These are phyloP conservation scores for Chrysolina oricalcia DNA, from an alignment of 2,888 invertebrate genomes.

Conservation along the genomic window DNA sequence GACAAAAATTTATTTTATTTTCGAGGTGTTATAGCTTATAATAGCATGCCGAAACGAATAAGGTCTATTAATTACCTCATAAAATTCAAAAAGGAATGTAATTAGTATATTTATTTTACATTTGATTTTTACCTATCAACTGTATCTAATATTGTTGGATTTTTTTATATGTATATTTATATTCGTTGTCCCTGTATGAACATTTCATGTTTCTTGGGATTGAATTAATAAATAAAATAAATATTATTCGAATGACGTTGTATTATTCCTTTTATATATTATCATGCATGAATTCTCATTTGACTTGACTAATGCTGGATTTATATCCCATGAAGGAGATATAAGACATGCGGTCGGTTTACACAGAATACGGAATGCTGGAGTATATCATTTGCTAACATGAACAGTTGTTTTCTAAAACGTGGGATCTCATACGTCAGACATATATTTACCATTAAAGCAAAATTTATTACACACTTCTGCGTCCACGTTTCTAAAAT, in stretches of 20 bases:
- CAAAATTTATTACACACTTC: slow-evolving; percentile 39
- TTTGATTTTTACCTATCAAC: too few species aligned
- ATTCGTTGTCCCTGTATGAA: too few species aligned
- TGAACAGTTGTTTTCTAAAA: slow-evolving; percentile 48
- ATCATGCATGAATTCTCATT: neutral
- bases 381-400: slow-evolving; percentile 46
- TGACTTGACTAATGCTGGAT: slow-evolving; percentile 26
- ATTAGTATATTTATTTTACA: too few species aligned
- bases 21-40: too few species aligned
- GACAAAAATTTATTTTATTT: too few species aligned
- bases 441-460: slow-evolving; percentile 41
- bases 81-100: too few species aligned
- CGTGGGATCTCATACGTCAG: slow-evolving; percentile 45
- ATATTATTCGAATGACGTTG: neutral
- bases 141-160: too few species aligned
- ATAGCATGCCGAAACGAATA: too few species aligned
- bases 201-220: too few species aligned
- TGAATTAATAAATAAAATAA: too few species aligned
- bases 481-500: slow-evolving; percentile 14
- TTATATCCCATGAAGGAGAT: slow-evolving; percentile 27
- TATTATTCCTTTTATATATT: neutral
- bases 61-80: too few species aligned
- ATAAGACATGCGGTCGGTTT: slow-evolving; percentile 44
- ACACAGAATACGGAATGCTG: slow-evolving; percentile 40
- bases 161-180: too few species aligned